Percentiles rank a stretch among this genome's conserved stretches.
phyloP scores from a whole-genome alignment of 2,888 invertebrate genomes.

The Aplocera efformata region DNA sequence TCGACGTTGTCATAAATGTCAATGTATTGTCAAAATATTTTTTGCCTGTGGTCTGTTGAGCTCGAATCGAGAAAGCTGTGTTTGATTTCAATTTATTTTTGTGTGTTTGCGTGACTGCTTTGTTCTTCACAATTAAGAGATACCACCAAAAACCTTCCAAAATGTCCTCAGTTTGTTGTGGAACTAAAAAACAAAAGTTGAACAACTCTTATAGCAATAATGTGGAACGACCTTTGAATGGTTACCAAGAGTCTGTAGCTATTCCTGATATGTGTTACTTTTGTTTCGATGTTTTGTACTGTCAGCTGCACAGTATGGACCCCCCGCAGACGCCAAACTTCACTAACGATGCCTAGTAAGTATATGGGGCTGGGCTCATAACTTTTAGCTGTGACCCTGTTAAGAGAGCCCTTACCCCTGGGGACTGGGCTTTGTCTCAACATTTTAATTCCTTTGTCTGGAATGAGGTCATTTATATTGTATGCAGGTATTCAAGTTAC shows the following conservation, averaged over 20 bases:
- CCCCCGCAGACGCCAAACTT: conserved; percentile 95
- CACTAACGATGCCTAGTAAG: conserved; percentile 97
- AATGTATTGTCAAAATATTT: too few relatives aligned
- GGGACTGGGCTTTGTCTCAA: conserved; percentile 39
- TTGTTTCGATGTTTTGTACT: conserved; percentile 99
- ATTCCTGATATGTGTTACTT: conserved; percentile 98
- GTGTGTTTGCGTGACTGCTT: conserved; percentile 50
- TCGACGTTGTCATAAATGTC: too few relatives aligned
- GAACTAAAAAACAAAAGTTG: conserved; percentile 94
- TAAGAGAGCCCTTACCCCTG: conserved; percentile 14
- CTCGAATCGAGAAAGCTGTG: conserved; percentile 22
- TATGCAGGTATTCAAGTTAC: conserved; percentile 18
- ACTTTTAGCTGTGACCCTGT: conserved; percentile 24
- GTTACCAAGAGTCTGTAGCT: conserved; percentile 83
- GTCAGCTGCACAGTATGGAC: conserved; percentile 95
- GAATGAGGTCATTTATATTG: conserved; percentile 42
- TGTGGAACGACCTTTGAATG: conserved; percentile 80
- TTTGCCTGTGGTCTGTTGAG: too few relatives aligned
- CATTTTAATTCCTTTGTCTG: conserved; percentile 43
- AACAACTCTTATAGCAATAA: conserved; percentile 83
- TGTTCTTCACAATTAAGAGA: conserved; percentile 31
- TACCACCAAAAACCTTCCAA: conserved; percentile 41
- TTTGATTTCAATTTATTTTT: conserved; percentile 51
- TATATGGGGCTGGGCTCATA: conserved; percentile 39
- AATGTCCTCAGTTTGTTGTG: conserved; percentile 95